A percentile compares a stretch with the other conserved stretches of the same genome.
Evolutionary conservation across 1,140 invertebrate genomes (phyloP).

Genomic region (Chironomus striatipennis): DNA sequence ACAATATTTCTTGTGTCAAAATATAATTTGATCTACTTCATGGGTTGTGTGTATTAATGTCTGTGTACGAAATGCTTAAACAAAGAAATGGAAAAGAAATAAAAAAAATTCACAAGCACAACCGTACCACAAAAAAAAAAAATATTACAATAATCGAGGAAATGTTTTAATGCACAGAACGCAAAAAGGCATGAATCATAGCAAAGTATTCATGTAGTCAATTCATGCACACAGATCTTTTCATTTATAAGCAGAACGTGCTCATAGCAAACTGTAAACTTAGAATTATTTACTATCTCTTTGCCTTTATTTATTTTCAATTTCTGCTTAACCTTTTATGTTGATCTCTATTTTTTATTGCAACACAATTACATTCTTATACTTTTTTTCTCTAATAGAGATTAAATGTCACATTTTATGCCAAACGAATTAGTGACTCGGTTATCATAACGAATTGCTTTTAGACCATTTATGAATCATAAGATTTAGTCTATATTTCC

Average conservation of each 20-base stretch:
- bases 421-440: too few species aligned
- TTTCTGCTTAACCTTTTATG: too few species aligned
- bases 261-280: constrained; percentile 31
- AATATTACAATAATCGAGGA: background rate
- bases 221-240: background rate
- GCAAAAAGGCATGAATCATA: constrained; percentile 8
- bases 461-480: too few species aligned
- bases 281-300: constrained; percentile 26
- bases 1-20: too few species aligned
- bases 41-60: too few species aligned
- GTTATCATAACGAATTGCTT: too few species aligned
- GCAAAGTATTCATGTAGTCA: background rate
- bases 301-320: too few species aligned
- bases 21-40: too few species aligned
- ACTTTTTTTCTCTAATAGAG: too few species aligned
- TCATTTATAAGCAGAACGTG: background rate
- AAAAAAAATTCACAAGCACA: background rate
- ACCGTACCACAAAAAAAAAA: background rate
- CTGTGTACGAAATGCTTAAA: background rate
- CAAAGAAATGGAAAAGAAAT: background rate
- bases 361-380: too few species aligned
- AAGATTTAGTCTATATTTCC: background rate
- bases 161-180: constrained; percentile 18
- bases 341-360: too few species aligned
- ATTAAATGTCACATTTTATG: background rate